A percentile compares a stretch with the other conserved stretches of the same genome.
These are phyloP conservation scores for Hermaeophaga mercurialis DNA, from an alignment of 2,888 invertebrate genomes.

Conservation along the genomic window DNA sequence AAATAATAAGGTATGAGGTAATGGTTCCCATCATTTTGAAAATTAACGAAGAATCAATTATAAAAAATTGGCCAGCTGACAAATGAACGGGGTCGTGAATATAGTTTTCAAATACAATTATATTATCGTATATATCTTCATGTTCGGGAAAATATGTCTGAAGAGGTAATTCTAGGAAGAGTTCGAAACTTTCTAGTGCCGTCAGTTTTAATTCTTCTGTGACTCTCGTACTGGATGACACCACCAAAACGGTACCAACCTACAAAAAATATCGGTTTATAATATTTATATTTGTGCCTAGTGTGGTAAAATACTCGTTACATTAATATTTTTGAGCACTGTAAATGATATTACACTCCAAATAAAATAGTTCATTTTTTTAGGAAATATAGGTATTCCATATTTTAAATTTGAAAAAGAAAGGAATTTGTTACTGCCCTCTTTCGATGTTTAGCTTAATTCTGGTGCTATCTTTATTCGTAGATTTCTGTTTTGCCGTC, in stretches of 20 bases:
- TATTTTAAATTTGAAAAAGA: too few species aligned
- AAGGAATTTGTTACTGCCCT: too few species aligned
- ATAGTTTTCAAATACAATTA: conserved; percentile 20
- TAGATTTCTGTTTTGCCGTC: too few species aligned
- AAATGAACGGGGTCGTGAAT: conserved; percentile 20
- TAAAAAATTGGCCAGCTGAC: conserved; percentile 32
- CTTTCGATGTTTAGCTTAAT: too few species aligned
- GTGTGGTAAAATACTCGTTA: too few species aligned
- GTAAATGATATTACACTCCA: too few species aligned
- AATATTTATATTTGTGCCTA: too few species aligned
- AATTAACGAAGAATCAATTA: conserved; percentile 27
- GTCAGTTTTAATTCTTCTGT: conserved; percentile 17
- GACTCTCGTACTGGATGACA: conserved; percentile 16
- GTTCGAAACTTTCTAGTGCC: conserved; percentile 25
- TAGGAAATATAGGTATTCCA: too few species aligned
- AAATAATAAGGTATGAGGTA: conserved; percentile 29
- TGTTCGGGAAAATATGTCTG: conserved; percentile 3
- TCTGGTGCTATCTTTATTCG: too few species aligned
- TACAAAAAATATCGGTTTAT: neutral
- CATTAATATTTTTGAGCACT: too few species aligned
- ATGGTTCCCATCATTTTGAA: conserved; percentile 29
- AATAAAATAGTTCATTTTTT: too few species aligned
- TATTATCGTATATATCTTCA: conserved; percentile 23
- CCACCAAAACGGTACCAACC: conserved; percentile 1
- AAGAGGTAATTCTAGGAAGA: conserved; percentile 23